phyloP scores from a whole-genome alignment of 2,888 invertebrate species.

The Mythimna vitellina region DNA sequence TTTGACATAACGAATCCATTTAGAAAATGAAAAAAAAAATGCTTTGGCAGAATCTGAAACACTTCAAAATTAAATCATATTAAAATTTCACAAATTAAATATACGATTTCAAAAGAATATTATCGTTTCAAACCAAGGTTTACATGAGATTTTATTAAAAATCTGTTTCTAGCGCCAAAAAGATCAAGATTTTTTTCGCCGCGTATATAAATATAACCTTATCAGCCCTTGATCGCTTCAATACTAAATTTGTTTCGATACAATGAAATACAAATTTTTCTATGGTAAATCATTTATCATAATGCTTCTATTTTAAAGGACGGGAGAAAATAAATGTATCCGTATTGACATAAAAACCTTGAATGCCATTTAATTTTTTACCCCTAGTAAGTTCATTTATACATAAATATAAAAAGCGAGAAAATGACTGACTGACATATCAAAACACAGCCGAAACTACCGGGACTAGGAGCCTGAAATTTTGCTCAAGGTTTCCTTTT shows the following conservation, averaged over 20 bases:
- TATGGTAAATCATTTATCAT: slow-evolving; percentile 43
- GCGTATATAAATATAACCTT: slow-evolving; percentile 47
- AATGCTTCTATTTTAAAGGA: slow-evolving; percentile 57
- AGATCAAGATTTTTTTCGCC: background rate
- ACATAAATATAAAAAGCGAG: no score
- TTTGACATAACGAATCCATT: background rate
- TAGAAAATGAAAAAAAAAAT: background rate
- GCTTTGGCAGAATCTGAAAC: background rate
- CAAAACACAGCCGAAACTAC: no score
- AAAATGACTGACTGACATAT: no score
- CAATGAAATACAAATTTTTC: slow-evolving; percentile 42
- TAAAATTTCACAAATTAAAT: slow-evolving; percentile 2
- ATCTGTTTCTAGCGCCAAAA: background rate
- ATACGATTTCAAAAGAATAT: slow-evolving; percentile 6
- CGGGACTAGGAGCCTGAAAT: no score
- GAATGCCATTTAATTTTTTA: background rate
- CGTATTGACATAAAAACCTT: slow-evolving; percentile 44
- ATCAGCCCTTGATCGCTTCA: slow-evolving; percentile 65
- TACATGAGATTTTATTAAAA: background rate
- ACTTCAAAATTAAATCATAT: slow-evolving; percentile 3
- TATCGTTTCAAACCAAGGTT: background rate
- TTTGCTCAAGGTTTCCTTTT: no score
- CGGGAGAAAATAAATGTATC: slow-evolving; percentile 53
- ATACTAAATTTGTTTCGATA: slow-evolving; percentile 48
- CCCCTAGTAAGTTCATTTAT: background rate